Conservation (phyloP, 2,113 vertebrate genomes). For the Caloenas nicobarica region DNA sequence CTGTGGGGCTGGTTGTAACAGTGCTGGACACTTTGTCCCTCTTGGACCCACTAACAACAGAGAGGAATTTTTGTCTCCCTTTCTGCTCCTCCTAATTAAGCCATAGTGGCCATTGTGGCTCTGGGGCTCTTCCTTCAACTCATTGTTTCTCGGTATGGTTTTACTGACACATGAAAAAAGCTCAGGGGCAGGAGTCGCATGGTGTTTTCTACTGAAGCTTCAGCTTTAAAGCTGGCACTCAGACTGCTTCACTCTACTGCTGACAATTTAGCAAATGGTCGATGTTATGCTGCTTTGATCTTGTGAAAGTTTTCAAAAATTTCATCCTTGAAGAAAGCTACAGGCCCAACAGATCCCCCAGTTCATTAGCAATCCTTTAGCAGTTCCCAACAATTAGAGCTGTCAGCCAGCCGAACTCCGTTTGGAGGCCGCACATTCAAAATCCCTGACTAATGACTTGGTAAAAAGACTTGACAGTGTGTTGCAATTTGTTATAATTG, state of each 20-base stretch:
- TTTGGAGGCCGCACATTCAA: constrained; percentile 68
- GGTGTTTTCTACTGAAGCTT: constrained; percentile 60
- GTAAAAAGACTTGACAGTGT: constrained; percentile 86
- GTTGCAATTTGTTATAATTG: constrained; percentile 87
- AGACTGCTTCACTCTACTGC: constrained; percentile 72
- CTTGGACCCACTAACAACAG: not conserved
- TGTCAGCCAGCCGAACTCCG: constrained; percentile 73
- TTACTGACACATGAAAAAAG: constrained; percentile 75
- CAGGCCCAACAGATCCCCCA: constrained; percentile 75
- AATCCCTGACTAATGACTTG: constrained; percentile 87
- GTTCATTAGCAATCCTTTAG: constrained; percentile 89
- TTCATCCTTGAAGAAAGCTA: constrained; percentile 76
- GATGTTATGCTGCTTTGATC: constrained; percentile 81
- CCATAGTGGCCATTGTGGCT: not conserved
- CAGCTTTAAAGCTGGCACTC: constrained; percentile 65
- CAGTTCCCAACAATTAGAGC: constrained; percentile 85
- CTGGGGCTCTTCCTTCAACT: constrained; percentile 40
- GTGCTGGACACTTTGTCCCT: not conserved
- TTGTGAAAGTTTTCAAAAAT: constrained; percentile 81
- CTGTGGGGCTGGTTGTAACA: not conserved
- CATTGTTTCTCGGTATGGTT: constrained; percentile 58
- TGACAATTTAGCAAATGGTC: constrained; percentile 82
- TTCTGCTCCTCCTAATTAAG: constrained; percentile 63
- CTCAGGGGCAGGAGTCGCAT: constrained; percentile 49
- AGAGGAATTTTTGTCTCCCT: not conserved